These are phyloP conservation scores for Ophion obscuratus DNA, from an alignment of 2,888 invertebrate species.

Conservation along the genomic window DNA sequence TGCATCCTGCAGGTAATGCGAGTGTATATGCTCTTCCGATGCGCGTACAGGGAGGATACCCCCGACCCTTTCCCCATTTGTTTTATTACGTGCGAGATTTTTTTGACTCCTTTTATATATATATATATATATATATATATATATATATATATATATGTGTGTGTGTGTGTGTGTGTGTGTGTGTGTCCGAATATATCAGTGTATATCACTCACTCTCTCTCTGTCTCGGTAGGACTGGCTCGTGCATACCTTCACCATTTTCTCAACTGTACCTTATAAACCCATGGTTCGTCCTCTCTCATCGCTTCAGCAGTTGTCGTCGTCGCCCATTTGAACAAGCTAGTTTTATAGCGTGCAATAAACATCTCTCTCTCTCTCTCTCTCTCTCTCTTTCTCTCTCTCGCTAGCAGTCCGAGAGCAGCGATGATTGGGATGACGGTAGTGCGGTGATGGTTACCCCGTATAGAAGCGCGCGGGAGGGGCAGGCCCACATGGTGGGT, in stretches of 20 bases:
- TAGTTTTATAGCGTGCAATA: conserved; percentile 75
- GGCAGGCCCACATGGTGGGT: conserved; percentile 68
- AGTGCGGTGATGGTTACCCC: conserved; percentile 33
- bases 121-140: neutral
- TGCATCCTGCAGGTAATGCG: conserved; percentile 48
- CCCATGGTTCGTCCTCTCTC: conserved; percentile 23
- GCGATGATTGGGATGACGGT: conserved; percentile 59
- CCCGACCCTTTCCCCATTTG: conserved; percentile 61
- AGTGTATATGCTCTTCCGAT: conserved; percentile 48
- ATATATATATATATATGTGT: neutral
- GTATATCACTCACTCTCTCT: neutral
- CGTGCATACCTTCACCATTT: conserved; percentile 36
- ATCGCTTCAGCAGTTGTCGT: conserved; percentile 34
- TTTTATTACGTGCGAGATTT: conserved; percentile 82
- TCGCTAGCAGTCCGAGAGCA: neutral
- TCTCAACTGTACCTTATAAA: conserved; percentile 36
- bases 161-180: too few species aligned
- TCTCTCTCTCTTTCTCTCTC: neutral
- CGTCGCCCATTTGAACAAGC: conserved; percentile 72
- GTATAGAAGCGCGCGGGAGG: conserved; percentile 39
- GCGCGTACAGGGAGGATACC: conserved; percentile 31
- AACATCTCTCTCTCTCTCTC: conserved; percentile 59
- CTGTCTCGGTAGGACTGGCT: conserved; percentile 5
- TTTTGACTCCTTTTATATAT: conserved; percentile 65
- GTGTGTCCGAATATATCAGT: conserved; percentile 22